phyloP scores from a whole-genome alignment of 2,888 invertebrate species.

The Leptarthrus brevirostris region DNA sequence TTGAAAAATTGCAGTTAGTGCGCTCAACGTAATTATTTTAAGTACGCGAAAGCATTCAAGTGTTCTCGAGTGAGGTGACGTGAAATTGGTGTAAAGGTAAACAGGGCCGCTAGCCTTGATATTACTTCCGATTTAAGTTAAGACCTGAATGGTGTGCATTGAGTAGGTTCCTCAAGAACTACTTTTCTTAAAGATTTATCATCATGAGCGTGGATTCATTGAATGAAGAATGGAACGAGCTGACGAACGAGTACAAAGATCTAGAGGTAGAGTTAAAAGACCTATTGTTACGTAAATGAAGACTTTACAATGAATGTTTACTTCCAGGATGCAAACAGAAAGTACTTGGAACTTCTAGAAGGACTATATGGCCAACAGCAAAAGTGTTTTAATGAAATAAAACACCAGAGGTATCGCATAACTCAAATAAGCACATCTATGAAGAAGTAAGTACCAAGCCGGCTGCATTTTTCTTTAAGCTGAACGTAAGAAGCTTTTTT shows the following conservation, averaged over 20 bases:
- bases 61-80: neutral
- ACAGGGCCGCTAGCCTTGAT: conserved; percentile 46
- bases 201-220: conserved; percentile 73
- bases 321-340: conserved; percentile 79
- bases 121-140: neutral
- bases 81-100: conserved; percentile 17
- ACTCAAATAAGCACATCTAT: conserved; percentile 81
- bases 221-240: conserved; percentile 81
- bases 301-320: conserved; percentile 52
- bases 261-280: conserved; percentile 74
- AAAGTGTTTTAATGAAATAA: conserved; percentile 87
- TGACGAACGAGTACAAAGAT: conserved; percentile 80
- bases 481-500: no score
- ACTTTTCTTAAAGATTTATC: conserved; percentile 1
- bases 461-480: neutral
- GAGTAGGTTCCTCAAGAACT: no score
- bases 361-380: conserved; percentile 85
- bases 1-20: conserved; percentile 38
- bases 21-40: neutral
- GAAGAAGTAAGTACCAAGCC: conserved; percentile 76
- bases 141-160: no score
- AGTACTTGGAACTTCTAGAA: conserved; percentile 86
- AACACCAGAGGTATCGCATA: conserved; percentile 92
- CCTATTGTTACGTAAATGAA: conserved; percentile 11
- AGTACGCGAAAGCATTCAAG: neutral